Base-by-base conservation (phyloP, 2,113 vertebrate genomes). In the Grallaria varia region DNA sequence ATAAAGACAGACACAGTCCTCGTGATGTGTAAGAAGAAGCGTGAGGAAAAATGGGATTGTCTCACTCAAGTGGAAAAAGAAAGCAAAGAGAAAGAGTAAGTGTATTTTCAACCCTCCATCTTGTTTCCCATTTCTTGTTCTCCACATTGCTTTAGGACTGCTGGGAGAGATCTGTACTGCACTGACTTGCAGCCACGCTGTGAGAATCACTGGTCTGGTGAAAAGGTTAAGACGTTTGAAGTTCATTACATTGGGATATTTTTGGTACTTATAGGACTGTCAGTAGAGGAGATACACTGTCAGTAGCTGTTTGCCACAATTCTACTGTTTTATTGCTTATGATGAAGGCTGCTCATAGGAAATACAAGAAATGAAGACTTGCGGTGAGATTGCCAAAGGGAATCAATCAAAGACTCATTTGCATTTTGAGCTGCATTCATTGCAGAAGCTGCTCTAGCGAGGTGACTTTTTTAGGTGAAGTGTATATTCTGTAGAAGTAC, bases 21-120 rank as follows among this genome's bases (percentile, higher is more conserved):
- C 63, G 84, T 99, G 84, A 98, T 99, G 98, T 99, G 99, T 96
- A 99, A 97, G 97, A 99, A 99, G 98, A 98, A 98, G 94, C 86
- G 95, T 3, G 96, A 98, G 80, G 98, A 99, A 91, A 98, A 98
- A 91, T 99, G 99, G 99, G 99, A 99, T 8, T 99, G 98, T 91
- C 97, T 99, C 81, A 99, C 99, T 82, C 98, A 99, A 86, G 98
- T 99, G 92, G 99, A 99, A 84, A 99, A 99, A 92, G 98, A 98
- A 90, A 98, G 98, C 23, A 99, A 99, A 97, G 99, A 99, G 39
- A 99, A 99, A 96, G 99, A 99, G 99, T 99, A 95, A 98, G 99
- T 98, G 47, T 86, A 20, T 52, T 72, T 90, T 58, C 44, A 72
- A 3, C 17, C 17, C 33, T 63, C 28, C 18, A 7, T 53, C 45